These are phyloP conservation scores for Microchrysa polita DNA, from an alignment of 2,888 invertebrate genomes.

Conservation along the genomic window DNA sequence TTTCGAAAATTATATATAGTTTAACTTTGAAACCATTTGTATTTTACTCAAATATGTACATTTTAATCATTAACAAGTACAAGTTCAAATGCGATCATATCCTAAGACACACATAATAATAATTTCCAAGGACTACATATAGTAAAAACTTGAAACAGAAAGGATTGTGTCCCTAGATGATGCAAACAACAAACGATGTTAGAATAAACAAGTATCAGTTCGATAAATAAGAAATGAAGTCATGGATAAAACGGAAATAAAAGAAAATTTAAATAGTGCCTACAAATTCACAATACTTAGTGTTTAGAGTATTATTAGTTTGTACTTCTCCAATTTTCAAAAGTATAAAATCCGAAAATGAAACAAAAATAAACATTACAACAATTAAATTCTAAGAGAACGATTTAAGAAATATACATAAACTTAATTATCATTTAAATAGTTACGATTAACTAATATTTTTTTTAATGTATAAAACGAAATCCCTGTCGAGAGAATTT, in stretches of 20 bases:
- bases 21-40: no score
- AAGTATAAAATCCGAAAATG: conserved; percentile 42
- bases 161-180: no score
- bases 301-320: conserved; percentile 60
- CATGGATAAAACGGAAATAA: conserved; percentile 34
- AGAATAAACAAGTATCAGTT: conserved; percentile 8
- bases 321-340: conserved; percentile 49
- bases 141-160: no score
- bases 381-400: conserved; percentile 36
- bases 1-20: no score
- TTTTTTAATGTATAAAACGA: conserved; percentile 15
- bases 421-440: conserved; percentile 29
- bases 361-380: conserved; percentile 43
- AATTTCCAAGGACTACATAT: no score
- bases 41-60: no score
- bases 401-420: conserved; percentile 41
- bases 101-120: no score
- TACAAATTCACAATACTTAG: conserved; percentile 66
- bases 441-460: not conserved
- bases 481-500: not conserved
- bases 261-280: conserved; percentile 59
- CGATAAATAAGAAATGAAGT: not conserved
- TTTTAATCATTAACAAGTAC: no score
- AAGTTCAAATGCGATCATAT: no score
- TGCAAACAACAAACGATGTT: not conserved